Conservation (phyloP, 2,797 vertebrate genomes). For the Orestias chungarensis region DNA sequence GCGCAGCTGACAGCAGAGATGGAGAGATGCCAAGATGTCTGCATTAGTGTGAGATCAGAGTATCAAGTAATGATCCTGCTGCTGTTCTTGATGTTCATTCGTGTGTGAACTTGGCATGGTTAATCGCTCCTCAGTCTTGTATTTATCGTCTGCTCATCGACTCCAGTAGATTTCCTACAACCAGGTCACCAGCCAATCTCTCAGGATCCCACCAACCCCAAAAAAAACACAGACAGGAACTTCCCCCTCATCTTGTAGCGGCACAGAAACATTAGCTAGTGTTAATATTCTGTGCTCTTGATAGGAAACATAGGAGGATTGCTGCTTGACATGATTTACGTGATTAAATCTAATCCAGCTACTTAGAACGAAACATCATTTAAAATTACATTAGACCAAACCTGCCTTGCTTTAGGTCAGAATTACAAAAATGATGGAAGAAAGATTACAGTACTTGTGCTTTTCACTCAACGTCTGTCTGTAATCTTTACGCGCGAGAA, state of each 20-base stretch:
- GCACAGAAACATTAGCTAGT: constrained; percentile 14
- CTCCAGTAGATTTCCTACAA: constrained; percentile 22
- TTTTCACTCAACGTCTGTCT: too few species aligned
- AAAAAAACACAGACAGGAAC: constrained; percentile 22
- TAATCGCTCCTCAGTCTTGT: constrained; percentile 21
- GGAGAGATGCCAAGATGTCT: constrained; percentile 51
- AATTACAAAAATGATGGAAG: too few species aligned
- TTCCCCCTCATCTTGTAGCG: neutral
- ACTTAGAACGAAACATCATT: too few species aligned
- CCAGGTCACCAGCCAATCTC: constrained; percentile 41
- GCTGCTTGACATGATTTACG: neutral
- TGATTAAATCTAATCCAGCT: too few species aligned
- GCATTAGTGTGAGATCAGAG: constrained; percentile 41
- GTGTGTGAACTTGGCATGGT: constrained; percentile 28
- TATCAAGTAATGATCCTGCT: constrained; percentile 32
- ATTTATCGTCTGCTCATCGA: constrained; percentile 22
- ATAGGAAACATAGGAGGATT: neutral
- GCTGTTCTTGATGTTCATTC: constrained; percentile 20
- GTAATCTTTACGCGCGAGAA: too few species aligned
- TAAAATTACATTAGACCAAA: too few species aligned
- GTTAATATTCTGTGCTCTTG: constrained; percentile 8
- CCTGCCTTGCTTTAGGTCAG: neutral
- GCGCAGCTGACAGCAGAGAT: constrained; percentile 21
- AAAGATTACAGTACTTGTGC: too few species aligned
- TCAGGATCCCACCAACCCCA: constrained; percentile 13